phyloP scores from a whole-genome alignment of 2,797 vertebrate species.

The Euphonia xanthogaster region DNA sequence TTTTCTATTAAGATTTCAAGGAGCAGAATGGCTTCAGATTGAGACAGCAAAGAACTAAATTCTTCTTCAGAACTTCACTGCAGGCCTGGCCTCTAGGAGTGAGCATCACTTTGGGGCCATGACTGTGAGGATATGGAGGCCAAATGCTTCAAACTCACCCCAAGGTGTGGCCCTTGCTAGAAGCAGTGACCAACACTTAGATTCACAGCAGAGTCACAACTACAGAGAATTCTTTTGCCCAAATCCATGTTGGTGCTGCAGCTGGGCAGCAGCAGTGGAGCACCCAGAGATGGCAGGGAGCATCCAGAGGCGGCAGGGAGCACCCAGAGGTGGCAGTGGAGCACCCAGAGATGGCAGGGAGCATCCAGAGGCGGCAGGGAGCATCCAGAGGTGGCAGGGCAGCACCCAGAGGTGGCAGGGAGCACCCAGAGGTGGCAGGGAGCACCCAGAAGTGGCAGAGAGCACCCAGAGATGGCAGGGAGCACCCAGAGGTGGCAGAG shows the following conservation, averaged over 20 bases:
- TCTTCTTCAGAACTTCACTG: neutral
- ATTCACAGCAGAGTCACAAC: neutral
- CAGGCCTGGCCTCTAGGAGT: neutral
- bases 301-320: too few species aligned
- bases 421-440: neutral
- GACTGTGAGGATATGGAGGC: fast-evolving
- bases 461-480: too few species aligned
- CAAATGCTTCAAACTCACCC: neutral
- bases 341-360: too few species aligned
- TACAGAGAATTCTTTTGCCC: neutral
- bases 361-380: too few species aligned
- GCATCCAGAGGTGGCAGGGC: too few species aligned
- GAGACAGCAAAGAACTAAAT: neutral
- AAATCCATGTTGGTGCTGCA: neutral
- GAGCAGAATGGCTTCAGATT: neutral
- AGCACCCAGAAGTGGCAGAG: too few species aligned
- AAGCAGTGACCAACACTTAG: neutral
- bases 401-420: too few species aligned
- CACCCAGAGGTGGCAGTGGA: too few species aligned
- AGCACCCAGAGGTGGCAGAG: neutral
- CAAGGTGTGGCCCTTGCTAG: neutral
- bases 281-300: neutral
- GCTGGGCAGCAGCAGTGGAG: fast-evolving
- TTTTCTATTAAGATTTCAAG: neutral
- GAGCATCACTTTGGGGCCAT: neutral